Evolutionary conservation across 2,113 vertebrate species (phyloP).

Genomic region (Sminthopsis crassicaudata): DNA sequence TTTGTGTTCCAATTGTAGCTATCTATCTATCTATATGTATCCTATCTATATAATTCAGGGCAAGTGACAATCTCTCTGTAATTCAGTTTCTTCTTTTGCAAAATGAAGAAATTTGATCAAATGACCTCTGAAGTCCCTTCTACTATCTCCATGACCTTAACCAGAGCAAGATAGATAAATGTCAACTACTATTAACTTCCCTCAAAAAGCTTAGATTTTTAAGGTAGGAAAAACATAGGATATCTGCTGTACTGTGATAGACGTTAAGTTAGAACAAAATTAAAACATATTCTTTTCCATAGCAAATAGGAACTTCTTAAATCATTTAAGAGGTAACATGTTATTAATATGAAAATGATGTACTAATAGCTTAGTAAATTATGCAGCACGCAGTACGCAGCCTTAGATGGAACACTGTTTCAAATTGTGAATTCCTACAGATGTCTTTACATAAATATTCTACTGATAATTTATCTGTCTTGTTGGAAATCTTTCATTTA

Average conservation of each 20-base stretch:
- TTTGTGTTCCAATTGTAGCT: neutral
- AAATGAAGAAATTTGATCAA: neutral
- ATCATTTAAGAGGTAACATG: neutral
- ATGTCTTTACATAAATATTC: neutral
- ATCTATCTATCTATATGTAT: no score
- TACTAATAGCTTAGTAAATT: neutral
- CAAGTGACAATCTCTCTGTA: neutral
- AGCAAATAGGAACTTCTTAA: neutral
- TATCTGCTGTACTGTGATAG: neutral
- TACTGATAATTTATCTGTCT: neutral
- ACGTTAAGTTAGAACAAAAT: neutral
- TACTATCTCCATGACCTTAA: neutral
- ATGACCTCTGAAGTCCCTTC: neutral
- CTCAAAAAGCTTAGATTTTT: neutral
- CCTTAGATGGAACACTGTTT: neutral
- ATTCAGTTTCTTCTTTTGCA: neutral
- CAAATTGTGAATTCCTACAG: neutral
- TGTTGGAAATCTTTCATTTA: neutral
- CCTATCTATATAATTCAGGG: neutral
- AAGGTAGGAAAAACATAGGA: neutral
- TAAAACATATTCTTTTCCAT: neutral
- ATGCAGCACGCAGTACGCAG: neutral
- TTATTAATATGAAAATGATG: conserved; percentile 24
- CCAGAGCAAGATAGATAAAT: neutral
- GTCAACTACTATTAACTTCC: neutral